Evolutionary conservation across 2,113 vertebrate genomes (phyloP), one percentile per base, ranked within the genome.

Genomic region (Rhinopithecus roxellana): DNA sequence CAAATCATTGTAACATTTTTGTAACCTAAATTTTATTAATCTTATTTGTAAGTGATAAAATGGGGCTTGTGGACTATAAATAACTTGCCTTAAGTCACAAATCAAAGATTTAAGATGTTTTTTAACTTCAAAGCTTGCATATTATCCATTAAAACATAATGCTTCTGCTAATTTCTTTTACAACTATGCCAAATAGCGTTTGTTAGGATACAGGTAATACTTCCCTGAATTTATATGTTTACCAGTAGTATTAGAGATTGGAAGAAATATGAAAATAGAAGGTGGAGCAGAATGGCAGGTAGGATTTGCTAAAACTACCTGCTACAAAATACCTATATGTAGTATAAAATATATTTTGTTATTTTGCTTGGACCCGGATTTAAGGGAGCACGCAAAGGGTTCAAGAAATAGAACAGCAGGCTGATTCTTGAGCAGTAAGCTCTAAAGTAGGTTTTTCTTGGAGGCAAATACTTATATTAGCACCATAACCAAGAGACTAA

Each of bases 71-170:
- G 6, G 23, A 52, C 40, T 80, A 22, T 86, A 83, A 64, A 8
- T 80, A 79, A 70, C 59, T 92, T 86, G 5, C 32, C 25, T 20
- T 14, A 84, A 96, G 40, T 83, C 16, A 59, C 27, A 85, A 32
- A n/a, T 80, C 35, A 55, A 92, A 90, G 27, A 96, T 94, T 70
- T 75, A 69, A 92, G 17, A 59, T 86, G 10, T 61, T 89, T 90
- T 90, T 20, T 90, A 12, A 55, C 11, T 52, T 86, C 11, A 74
- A 83, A 84, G 20, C 25, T 95, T 61, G 6, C 12, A 89, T 48
- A 18, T 67, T 74, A 32, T 12, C 5, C 8, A 84, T 92, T 38
- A 67, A 94, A 75, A 67, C 4, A 38, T n/a, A 14, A 57, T 45
- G 9, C 8, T 88, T 77, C 38, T 75, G 38, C 9, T 48, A 32